Evolutionary conservation across 2,113 vertebrate species (phyloP).

Genomic region (Eurypyga helias): DNA sequence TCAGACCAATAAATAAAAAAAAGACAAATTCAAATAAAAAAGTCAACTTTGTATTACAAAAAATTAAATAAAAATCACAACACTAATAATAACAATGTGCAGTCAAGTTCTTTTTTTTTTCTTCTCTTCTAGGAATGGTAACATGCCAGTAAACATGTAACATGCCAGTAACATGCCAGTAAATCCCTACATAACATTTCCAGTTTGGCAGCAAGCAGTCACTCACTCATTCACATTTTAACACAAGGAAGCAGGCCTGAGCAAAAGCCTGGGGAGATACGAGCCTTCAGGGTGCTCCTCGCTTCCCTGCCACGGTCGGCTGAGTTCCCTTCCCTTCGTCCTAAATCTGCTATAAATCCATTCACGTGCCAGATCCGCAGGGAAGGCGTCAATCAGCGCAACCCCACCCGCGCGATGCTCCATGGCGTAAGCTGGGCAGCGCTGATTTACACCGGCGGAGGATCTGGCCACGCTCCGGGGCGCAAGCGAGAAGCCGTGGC

Average conservation of each 20-base stretch:
- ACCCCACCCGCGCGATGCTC: not conserved
- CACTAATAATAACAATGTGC: slow-evolving; percentile 95
- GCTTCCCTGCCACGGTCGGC: not conserved
- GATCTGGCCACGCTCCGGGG: not conserved
- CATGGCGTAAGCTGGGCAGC: not conserved
- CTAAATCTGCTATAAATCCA: slow-evolving; percentile 17
- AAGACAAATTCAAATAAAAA: slow-evolving; percentile 90
- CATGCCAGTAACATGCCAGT: slow-evolving; percentile 83
- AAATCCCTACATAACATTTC: slow-evolving; percentile 91
- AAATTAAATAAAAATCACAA: slow-evolving; percentile 89
- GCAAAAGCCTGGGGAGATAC: slow-evolving; percentile 10
- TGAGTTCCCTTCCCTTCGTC: not conserved
- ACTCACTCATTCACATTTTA: slow-evolving; percentile 82
- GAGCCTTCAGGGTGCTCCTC: slow-evolving; percentile 10
- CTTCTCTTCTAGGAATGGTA: slow-evolving; percentile 82
- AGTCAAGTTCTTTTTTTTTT: slow-evolving; percentile 90
- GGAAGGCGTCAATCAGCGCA: not conserved
- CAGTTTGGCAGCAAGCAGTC: slow-evolving; percentile 93
- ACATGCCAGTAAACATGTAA: slow-evolving; percentile 87
- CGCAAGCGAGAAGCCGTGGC: not conserved
- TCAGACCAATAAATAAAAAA: slow-evolving; percentile 98
- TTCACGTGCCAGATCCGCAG: not conserved
- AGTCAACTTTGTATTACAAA: slow-evolving; percentile 83
- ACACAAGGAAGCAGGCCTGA: slow-evolving; percentile 76
- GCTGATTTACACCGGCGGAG: not conserved